These are phyloP conservation scores for Monochamus alternatus DNA, from an alignment of 2,888 invertebrate species.

Conservation along the genomic window DNA sequence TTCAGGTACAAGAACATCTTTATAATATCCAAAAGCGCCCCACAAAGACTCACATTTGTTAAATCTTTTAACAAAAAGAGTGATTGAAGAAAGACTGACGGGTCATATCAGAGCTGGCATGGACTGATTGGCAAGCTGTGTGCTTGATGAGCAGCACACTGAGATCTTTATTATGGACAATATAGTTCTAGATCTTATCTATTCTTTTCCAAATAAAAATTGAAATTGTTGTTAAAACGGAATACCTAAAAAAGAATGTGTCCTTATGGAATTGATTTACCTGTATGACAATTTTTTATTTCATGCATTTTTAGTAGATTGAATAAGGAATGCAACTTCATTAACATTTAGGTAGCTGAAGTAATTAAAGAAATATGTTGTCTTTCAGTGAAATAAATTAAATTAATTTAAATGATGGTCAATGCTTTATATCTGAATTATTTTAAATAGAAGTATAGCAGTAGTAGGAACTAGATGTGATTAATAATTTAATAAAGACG, in stretches of 20 bases:
- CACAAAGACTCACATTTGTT: constrained; percentile 60
- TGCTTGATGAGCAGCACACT: constrained; percentile 67
- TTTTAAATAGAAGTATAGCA: not conserved
- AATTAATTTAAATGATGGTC: not conserved
- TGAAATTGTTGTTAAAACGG: constrained; percentile 39
- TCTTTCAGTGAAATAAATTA: not conserved
- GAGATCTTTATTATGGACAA: constrained; percentile 68
- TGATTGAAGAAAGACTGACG: constrained; percentile 63
- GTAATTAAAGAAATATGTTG: constrained; percentile 11
- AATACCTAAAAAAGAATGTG: not conserved
- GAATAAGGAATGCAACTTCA: not conserved
- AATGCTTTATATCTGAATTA: not conserved
- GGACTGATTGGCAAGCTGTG: constrained; percentile 70
- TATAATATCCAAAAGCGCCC: constrained; percentile 55
- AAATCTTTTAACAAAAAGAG: constrained; percentile 59
- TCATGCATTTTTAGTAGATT: not conserved
- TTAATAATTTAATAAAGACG: constrained; percentile 6
- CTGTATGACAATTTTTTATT: not conserved
- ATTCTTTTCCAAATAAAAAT: constrained; percentile 51
- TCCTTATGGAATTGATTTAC: not conserved
- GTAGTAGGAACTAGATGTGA: not conserved
- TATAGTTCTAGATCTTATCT: constrained; percentile 51
- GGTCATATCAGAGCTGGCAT: constrained; percentile 62
- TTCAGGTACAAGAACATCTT: constrained; percentile 55
- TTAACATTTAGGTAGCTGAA: not conserved